Evolutionary conservation across 2,888 invertebrate species (phyloP).

Genomic region (Troides aeacus): DNA sequence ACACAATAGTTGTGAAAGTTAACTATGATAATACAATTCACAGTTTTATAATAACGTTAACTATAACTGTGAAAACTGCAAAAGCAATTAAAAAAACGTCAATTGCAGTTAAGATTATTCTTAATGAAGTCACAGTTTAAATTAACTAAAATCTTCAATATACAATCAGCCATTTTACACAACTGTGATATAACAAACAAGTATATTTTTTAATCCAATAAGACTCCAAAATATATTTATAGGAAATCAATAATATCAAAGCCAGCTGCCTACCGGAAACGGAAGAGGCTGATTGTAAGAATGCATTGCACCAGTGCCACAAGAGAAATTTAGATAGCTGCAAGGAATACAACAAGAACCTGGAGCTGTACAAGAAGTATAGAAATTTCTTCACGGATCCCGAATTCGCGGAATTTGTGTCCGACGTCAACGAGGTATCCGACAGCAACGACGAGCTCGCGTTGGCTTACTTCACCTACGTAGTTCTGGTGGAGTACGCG

Average conservation of each 20-base stretch:
- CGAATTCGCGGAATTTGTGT: background rate
- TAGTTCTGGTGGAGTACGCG: background rate
- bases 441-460: constrained; percentile 1
- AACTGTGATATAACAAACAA: too few relatives aligned
- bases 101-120: too few relatives aligned
- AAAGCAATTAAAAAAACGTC: too few relatives aligned
- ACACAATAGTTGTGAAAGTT: too few relatives aligned
- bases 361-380: background rate
- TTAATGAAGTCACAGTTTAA: too few relatives aligned
- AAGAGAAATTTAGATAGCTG: background rate
- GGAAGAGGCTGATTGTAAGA: background rate
- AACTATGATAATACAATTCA: too few relatives aligned
- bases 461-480: background rate
- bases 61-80: too few relatives aligned
- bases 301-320: background rate
- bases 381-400: background rate
- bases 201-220: too few relatives aligned
- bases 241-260: background rate
- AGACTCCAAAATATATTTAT: background rate
- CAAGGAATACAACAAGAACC: background rate
- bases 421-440: background rate
- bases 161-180: too few relatives aligned
- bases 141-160: too few relatives aligned
- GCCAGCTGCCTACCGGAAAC: background rate
- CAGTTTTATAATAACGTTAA: too few relatives aligned